Percentiles rank a stretch among this genome's conserved stretches.
These are phyloP conservation scores for Lucilia sericata DNA, from an alignment of 1,140 invertebrate genomes.

Conservation along the genomic window DNA sequence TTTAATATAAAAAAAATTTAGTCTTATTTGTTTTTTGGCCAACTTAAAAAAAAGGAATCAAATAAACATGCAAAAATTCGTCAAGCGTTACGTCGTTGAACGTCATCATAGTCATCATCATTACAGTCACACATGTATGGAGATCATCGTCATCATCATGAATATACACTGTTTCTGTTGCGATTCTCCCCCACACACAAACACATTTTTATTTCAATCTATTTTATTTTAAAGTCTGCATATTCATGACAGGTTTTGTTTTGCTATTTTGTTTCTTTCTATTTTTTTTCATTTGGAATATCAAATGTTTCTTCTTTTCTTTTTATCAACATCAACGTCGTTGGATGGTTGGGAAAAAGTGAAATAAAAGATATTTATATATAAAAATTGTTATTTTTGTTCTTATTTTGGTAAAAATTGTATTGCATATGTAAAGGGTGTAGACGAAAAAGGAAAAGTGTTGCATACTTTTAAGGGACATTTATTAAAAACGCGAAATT, in stretches of 20 bases:
- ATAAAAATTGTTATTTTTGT: not conserved
- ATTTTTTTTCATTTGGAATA: not conserved
- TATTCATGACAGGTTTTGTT: slow-evolving; percentile 16
- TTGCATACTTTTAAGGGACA: not conserved
- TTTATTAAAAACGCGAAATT: too few species aligned
- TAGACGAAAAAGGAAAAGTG: not conserved
- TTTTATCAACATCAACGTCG: slow-evolving; percentile 8
- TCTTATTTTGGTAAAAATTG: slow-evolving; percentile 21
- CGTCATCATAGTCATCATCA: slow-evolving; percentile 17
- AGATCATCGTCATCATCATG: not conserved
- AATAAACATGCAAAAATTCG: not conserved
- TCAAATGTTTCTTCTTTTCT: slow-evolving; percentile 3
- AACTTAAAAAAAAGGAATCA: not conserved
- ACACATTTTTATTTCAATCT: slow-evolving; percentile 20
- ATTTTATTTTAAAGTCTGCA: slow-evolving; percentile 23
- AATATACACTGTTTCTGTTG: not conserved
- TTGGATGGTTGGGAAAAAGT: not conserved
- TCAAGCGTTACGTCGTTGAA: slow-evolving; percentile 25
- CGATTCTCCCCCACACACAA: not conserved
- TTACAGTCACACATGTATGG: not conserved
- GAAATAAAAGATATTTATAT: not conserved
- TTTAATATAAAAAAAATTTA: not conserved
- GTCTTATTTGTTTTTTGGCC: not conserved
- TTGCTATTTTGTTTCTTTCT: not conserved
- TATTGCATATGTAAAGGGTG: not conserved